Conservation (phyloP, 2,113 vertebrate genomes). For the Penelope pileata region DNA sequence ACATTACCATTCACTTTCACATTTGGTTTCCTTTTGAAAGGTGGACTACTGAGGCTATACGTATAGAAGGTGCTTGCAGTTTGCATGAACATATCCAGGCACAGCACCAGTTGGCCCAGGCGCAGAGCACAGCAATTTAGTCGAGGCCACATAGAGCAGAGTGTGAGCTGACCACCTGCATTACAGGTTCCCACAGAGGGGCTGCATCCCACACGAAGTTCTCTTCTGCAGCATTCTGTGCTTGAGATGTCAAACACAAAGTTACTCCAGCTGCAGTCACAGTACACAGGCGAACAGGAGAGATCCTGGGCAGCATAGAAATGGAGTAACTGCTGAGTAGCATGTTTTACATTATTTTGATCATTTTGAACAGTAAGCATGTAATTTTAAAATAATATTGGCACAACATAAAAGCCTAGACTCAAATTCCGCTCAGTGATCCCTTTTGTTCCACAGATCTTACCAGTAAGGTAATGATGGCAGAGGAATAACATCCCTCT, state of each 20-base stretch:
- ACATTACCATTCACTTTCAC: neutral
- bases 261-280: neutral
- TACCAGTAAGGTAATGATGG: neutral
- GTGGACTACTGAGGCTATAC: neutral
- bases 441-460: neutral
- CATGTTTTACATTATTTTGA: neutral
- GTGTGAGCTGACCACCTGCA: neutral
- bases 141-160: neutral
- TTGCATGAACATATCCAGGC: neutral
- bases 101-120: neutral
- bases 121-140: neutral
- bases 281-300: neutral
- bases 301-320: neutral
- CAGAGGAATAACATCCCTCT: neutral
- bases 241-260: neutral
- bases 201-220: neutral
- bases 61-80: neutral
- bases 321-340: neutral
- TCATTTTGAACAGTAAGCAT: neutral
- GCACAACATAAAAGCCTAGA: neutral
- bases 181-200: neutral
- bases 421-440: neutral
- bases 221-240: neutral
- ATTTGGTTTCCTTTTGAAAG: neutral
- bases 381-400: neutral